Evolutionary conservation across 2,888 invertebrate genomes (phyloP).

Genomic region (Eurytoma adleriae): DNA sequence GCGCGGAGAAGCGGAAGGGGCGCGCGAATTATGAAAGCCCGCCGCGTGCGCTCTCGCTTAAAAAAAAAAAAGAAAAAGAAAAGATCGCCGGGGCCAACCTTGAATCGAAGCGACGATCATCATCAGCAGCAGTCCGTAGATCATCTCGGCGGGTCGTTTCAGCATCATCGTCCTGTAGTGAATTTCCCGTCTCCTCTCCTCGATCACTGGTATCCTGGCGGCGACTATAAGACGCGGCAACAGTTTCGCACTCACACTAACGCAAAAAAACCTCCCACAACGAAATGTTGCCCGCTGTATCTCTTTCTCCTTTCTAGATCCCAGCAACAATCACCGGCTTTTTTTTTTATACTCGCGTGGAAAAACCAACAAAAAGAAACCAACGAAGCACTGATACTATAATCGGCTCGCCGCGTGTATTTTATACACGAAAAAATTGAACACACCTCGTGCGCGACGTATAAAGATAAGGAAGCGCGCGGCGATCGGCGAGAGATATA

Average conservation of each 20-base stretch:
- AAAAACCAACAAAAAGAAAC: not conserved
- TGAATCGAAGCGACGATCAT: constrained; percentile 45
- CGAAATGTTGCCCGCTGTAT: constrained; percentile 7
- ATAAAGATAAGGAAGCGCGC: not conserved
- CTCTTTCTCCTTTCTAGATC: not conserved
- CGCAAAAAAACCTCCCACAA: not conserved
- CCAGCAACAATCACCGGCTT: not conserved
- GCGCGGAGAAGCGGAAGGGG: too few relatives aligned
- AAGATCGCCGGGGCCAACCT: constrained; percentile 26
- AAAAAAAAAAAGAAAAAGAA: not conserved
- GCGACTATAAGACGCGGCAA: not conserved
- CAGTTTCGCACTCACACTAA: constrained; percentile 43
- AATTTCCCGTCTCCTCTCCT: not conserved
- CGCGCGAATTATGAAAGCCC: not conserved
- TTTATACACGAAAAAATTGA: not conserved
- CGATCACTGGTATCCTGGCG: not conserved
- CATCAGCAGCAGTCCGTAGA: constrained; percentile 39
- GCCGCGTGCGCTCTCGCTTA: not conserved
- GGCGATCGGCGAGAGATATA: not conserved
- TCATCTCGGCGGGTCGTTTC: constrained; percentile 2
- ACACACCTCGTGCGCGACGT: not conserved
- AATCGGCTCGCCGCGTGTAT: not conserved
- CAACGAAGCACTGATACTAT: not conserved
- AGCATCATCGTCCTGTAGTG: constrained; percentile 13
- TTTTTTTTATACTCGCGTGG: too few relatives aligned